Conservation (phyloP, 2,113 vertebrate genomes). For the Ceratotherium simum region DNA sequence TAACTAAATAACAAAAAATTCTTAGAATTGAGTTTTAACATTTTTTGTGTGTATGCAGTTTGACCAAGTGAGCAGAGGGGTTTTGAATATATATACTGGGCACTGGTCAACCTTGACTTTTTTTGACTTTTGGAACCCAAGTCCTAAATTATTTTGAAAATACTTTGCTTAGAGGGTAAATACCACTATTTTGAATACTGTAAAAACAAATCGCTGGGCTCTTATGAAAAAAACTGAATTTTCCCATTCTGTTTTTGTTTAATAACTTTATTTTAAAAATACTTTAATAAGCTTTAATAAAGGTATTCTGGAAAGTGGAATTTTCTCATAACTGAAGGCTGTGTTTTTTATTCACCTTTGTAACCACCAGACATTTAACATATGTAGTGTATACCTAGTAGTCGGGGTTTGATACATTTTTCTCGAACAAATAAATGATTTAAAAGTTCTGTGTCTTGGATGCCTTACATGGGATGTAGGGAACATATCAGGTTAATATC, state of each 20-base stretch:
- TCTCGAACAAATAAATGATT: neutral
- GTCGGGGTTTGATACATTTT: neutral
- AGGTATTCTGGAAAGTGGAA: neutral
- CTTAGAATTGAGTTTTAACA: neutral
- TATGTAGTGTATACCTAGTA: neutral
- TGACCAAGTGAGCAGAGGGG: neutral
- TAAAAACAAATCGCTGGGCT: neutral
- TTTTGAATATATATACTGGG: neutral
- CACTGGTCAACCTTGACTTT: neutral
- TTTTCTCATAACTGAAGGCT: neutral
- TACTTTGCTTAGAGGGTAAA: neutral
- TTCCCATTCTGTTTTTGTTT: neutral
- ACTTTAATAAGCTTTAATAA: neutral
- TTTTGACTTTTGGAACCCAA: neutral
- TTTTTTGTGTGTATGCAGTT: neutral
- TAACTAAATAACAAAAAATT: neutral
- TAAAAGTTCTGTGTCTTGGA: neutral
- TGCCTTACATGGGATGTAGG: neutral
- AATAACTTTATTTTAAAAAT: conserved; percentile 32
- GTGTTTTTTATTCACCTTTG: conserved; percentile 14
- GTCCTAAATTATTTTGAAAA: conserved; percentile 30
- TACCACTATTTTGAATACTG: conserved; percentile 20
- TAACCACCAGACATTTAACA: neutral
- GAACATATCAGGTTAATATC: neutral
- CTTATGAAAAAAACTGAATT: neutral